A percentile compares a stretch with the other conserved stretches of the same genome.
Conservation (phyloP, 2,797 vertebrate genomes). For the Prionace glauca region DNA sequence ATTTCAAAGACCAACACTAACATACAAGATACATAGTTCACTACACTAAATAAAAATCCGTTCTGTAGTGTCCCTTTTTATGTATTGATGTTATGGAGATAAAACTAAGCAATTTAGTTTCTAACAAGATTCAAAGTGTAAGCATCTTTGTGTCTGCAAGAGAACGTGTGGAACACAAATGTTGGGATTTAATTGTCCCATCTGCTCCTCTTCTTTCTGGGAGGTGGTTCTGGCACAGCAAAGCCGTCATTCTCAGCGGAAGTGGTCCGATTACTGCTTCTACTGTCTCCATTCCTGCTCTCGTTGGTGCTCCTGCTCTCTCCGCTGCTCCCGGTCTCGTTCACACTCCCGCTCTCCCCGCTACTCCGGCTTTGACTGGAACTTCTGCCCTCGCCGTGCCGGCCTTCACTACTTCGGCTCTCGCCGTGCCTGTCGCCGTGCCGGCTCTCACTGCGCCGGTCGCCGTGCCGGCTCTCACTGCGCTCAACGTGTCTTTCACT, state of each 20-base stretch:
- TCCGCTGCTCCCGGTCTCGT: conserved; percentile 49
- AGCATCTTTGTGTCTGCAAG: conserved; percentile 22
- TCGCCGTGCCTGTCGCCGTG: conserved; percentile 52
- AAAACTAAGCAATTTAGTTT: conserved; percentile 32
- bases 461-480: conserved; percentile 60
- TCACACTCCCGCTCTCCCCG: neutral
- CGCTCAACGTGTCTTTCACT: conserved; percentile 46
- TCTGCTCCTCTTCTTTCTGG: conserved; percentile 94
- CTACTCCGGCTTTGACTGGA: conserved; percentile 39
- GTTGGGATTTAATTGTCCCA: conserved; percentile 74
- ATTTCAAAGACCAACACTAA: conserved; percentile 31
- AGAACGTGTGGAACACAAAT: neutral
- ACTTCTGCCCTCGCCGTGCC: conserved; percentile 48
- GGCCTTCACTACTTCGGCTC: conserved; percentile 39
- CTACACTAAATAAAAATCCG: conserved; percentile 36
- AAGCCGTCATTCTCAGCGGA: conserved; percentile 70
- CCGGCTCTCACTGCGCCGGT: conserved; percentile 58
- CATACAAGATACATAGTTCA: conserved; percentile 31
- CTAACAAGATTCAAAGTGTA: conserved; percentile 31
- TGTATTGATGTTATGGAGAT: conserved; percentile 25
- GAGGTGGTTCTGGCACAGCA: conserved; percentile 75
- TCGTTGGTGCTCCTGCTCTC: conserved; percentile 44
- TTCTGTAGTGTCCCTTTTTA: conserved; percentile 26
- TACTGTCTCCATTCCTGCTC: conserved; percentile 46
- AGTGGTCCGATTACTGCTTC: conserved; percentile 55